Base-by-base conservation (phyloP, 2,888 invertebrate genomes). In the Drosophila lacicola region DNA sequence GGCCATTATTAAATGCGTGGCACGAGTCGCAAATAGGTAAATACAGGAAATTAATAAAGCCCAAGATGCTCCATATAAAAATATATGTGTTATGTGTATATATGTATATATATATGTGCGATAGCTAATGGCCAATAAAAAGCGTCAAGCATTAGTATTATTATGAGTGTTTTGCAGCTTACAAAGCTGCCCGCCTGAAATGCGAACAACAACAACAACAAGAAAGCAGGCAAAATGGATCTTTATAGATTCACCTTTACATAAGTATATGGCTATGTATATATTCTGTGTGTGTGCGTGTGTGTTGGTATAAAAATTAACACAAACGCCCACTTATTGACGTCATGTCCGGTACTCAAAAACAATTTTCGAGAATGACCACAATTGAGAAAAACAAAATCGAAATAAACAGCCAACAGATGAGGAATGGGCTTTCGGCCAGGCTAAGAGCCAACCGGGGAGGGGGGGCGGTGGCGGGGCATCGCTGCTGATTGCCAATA, bases 301-400 rank as follows among this genome's bases (percentile, higher is more conserved):
- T 78, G 51, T 60, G 51, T 63, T 70, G 76, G 65, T 75, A 75
- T 87, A 80, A 77, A 87, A 90, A 90, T 91, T 87, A 91, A 90
- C 86, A 85, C 90, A 89, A 89, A 90, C 92, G 91, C 91, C 91
- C 90, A 91, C 92, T 90, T 89, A 91, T 91, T 91, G 92, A 91
- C 91, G 91, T 92, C 91, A 91, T 88, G 90, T 92, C 91, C 90
- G 91, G 91, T 87, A 91, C 90, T 89, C 88, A 89, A 90, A 83
- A 85, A 89, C 82, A 89, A 85, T 90, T 87, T 89, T 89, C 82
- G 85, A 87, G 89, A 75, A 90, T 89, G 90, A 74, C 81, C 89
- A 89, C 84, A 88, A 88, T 88, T 90, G 88, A 78, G 90, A 78
- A 88, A 83, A 86, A 78, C 88, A 83, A 83, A 82, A 82, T 88